Evolutionary conservation across 2,113 vertebrate species (phyloP).

Genomic region (Phocoena sinus): DNA sequence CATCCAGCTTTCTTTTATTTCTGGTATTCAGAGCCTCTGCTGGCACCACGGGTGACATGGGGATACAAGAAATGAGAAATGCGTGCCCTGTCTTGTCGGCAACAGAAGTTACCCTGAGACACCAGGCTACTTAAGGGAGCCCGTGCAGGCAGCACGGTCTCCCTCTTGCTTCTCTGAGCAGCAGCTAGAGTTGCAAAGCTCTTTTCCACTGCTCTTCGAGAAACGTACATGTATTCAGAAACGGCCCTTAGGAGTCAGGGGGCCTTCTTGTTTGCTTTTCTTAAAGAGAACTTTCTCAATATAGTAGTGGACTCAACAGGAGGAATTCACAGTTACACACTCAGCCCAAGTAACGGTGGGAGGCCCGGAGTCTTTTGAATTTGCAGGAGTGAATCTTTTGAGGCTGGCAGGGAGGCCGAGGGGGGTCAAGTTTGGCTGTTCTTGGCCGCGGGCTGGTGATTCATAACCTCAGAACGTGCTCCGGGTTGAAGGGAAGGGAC

Average conservation of each 20-base stretch:
- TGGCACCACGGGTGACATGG: background rate
- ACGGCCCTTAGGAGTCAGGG: background rate
- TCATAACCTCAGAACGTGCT: background rate
- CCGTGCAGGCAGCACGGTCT: fast-evolving
- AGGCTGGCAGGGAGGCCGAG: background rate
- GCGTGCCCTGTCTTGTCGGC: background rate
- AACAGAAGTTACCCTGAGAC: background rate
- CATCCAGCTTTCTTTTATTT: background rate
- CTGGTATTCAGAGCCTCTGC: background rate
- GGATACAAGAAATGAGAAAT: background rate
- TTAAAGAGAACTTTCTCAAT: background rate
- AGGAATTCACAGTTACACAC: background rate
- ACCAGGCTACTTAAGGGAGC: fast-evolving
- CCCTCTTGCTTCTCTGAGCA: background rate
- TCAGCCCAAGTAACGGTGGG: fast-evolving
- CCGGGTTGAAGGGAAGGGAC: background rate
- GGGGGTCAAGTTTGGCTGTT: background rate
- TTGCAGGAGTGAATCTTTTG: background rate
- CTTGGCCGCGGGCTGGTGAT: background rate
- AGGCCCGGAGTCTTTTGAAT: background rate
- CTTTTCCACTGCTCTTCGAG: background rate
- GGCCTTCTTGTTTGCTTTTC: background rate
- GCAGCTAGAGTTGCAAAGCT: background rate
- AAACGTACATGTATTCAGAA: fast-evolving
- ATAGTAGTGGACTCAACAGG: background rate